Conservation (phyloP, 2,888 invertebrate species). For the Nudaria mundana region DNA sequence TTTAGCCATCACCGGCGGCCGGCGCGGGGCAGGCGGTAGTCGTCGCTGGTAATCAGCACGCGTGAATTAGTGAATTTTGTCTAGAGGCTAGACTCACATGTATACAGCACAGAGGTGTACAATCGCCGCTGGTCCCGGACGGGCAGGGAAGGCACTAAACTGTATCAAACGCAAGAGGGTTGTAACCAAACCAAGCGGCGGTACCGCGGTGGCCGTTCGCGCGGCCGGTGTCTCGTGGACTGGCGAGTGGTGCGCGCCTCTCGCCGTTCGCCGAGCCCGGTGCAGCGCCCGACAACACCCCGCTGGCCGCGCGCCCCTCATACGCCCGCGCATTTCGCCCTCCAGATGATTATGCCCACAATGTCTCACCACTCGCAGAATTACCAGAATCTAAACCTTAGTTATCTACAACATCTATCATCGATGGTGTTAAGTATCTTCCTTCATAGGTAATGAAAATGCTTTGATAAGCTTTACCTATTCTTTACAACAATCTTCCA, state of each 20-base stretch:
- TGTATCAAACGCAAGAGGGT: conserved; percentile 44
- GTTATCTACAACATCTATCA: no score
- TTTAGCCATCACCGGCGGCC: conserved; percentile 28
- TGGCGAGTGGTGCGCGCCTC: conserved; percentile 56
- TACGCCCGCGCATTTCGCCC: conserved; percentile 61
- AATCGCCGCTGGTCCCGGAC: conserved; percentile 60
- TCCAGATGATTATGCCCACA: conserved; percentile 62
- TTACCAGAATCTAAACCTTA: conserved; percentile 55
- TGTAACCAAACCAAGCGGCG: conserved; percentile 37
- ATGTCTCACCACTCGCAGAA: conserved; percentile 43
- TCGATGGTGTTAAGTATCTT: no score
- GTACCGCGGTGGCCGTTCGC: conserved; percentile 75
- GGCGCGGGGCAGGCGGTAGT: conserved; percentile 15
- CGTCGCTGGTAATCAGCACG: conserved; percentile 26
- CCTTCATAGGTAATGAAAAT: no score
- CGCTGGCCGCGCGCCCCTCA: conserved; percentile 53
- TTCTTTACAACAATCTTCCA: no score
- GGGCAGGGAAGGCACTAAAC: conserved; percentile 56
- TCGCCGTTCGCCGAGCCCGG: conserved; percentile 44
- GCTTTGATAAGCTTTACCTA: no score
- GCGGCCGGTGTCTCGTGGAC: conserved; percentile 79
- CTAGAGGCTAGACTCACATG: conserved; percentile 65
- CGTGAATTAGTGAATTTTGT: conserved; percentile 20
- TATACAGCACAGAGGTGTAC: conserved; percentile 53
- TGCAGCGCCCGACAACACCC: conserved; percentile 67